phyloP scores from a whole-genome alignment of 2,797 vertebrate species.

The Trachurus trachurus region DNA sequence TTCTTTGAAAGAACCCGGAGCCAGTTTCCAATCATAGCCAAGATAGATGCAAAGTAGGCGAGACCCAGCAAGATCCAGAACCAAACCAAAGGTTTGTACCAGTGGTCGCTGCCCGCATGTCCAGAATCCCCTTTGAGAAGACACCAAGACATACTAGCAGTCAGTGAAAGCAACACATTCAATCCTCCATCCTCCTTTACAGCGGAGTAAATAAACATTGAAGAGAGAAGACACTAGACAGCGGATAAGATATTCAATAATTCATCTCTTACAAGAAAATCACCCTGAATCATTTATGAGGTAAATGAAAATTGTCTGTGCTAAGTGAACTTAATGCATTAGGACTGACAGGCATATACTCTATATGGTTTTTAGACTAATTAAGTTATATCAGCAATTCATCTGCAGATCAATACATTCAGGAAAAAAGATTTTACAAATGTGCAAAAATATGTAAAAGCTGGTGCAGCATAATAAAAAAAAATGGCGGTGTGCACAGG shows the following conservation, averaged over 20 bases:
- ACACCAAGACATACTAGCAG: conserved; percentile 13
- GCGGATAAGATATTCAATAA: conserved; percentile 63
- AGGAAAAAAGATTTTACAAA: background rate
- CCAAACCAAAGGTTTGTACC: conserved; percentile 94
- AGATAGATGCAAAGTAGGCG: conserved; percentile 93
- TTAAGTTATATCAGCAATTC: conserved; percentile 46
- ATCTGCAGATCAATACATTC: conserved; percentile 35
- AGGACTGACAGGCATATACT: conserved; percentile 38
- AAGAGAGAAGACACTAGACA: conserved; percentile 5
- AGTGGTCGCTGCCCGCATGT: conserved; percentile 79
- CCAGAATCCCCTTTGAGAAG: conserved; percentile 84
- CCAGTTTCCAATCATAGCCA: conserved; percentile 95
- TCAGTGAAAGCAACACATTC: background rate
- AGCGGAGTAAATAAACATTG: conserved; percentile 45
- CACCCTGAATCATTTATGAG: conserved; percentile 63
- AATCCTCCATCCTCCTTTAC: conserved; percentile 7
- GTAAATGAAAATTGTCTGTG: conserved; percentile 44
- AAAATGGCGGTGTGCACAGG: background rate
- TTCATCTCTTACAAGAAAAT: conserved; percentile 51
- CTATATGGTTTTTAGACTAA: conserved; percentile 43
- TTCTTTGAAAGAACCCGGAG: conserved; percentile 90
- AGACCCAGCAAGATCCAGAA: conserved; percentile 94
- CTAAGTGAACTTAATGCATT: conserved; percentile 63
- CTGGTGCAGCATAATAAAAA: too few relatives aligned
- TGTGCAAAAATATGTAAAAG: background rate